phyloP scores from a whole-genome alignment of 2,113 vertebrate species.

The Ophthalmotilapia sp. region DNA sequence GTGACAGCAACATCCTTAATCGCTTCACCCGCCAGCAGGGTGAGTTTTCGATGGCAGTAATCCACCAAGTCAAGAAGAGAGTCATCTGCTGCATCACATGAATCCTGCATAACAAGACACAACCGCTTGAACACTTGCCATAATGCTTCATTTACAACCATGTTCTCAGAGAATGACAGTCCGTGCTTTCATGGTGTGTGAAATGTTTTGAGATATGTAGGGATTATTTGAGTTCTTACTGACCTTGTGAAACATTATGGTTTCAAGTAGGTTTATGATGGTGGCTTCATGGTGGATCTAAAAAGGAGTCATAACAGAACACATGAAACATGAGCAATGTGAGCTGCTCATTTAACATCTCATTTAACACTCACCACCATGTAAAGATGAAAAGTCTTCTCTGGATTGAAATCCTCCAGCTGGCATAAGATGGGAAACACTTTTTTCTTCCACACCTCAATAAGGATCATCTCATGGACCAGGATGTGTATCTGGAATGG shows the following conservation, averaged over 20 bases:
- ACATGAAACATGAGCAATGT: neutral
- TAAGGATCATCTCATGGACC: conserved; percentile 82
- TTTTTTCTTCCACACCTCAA: conserved; percentile 92
- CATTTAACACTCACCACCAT: conserved; percentile 81
- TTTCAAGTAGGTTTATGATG: conserved; percentile 91
- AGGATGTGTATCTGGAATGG: conserved; percentile 77
- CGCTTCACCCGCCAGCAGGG: conserved; percentile 69
- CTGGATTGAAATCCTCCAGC: conserved; percentile 86
- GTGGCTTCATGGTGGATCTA: conserved; percentile 92
- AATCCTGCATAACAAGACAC: conserved; percentile 73
- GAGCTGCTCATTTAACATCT: neutral
- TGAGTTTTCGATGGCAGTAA: conserved; percentile 92
- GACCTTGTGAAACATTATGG: conserved; percentile 89
- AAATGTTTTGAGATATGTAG: neutral
- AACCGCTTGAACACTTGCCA: neutral
- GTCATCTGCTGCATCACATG: conserved; percentile 85
- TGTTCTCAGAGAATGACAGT: neutral
- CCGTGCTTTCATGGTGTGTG: neutral
- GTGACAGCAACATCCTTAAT: neutral
- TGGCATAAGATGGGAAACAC: conserved; percentile 84
- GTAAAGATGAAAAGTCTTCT: conserved; percentile 87
- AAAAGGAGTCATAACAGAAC: neutral
- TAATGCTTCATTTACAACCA: neutral
- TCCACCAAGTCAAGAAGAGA: conserved; percentile 86
- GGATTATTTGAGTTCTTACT: neutral